Percentiles rank a stretch among this genome's conserved stretches.
Conservation (phyloP, 2,113 vertebrate genomes). For the Ifrita kowaldi region DNA sequence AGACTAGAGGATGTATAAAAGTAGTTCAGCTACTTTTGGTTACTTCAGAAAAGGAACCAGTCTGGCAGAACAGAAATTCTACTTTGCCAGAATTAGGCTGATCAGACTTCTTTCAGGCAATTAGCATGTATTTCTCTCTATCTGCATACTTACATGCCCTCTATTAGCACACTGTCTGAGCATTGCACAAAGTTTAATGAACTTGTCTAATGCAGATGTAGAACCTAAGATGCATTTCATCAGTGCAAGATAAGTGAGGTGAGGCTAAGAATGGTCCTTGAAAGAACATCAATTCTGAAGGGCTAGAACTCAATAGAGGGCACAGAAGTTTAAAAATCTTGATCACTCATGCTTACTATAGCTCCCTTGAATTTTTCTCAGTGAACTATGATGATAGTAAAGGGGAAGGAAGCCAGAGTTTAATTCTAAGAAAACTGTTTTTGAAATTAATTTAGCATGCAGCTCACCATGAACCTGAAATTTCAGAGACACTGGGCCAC, state of each 20-base stretch:
- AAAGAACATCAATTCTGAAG: neutral
- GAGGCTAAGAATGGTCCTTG: neutral
- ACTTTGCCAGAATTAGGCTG: neutral
- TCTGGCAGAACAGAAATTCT: neutral
- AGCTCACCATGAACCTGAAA: neutral
- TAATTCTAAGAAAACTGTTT: neutral
- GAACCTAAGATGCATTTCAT: neutral
- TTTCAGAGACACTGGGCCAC: neutral
- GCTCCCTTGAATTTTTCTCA: neutral
- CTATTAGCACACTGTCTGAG: neutral
- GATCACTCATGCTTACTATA: neutral
- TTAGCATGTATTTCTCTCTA: neutral
- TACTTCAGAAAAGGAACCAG: neutral
- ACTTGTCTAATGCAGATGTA: neutral
- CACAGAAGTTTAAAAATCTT: neutral
- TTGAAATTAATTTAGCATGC: neutral
- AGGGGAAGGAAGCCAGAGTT: neutral
- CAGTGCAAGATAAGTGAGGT: neutral
- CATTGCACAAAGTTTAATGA: conserved; percentile 11
- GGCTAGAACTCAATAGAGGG: neutral
- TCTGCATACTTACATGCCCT: neutral
- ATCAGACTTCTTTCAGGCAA: neutral
- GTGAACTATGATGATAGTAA: neutral
- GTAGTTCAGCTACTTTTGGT: neutral
- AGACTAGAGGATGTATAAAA: neutral